A percentile compares a stretch with the other conserved stretches of the same genome.
These are phyloP conservation scores for Bombus turneri DNA, from an alignment of 1,140 invertebrate species.

Conservation along the genomic window DNA sequence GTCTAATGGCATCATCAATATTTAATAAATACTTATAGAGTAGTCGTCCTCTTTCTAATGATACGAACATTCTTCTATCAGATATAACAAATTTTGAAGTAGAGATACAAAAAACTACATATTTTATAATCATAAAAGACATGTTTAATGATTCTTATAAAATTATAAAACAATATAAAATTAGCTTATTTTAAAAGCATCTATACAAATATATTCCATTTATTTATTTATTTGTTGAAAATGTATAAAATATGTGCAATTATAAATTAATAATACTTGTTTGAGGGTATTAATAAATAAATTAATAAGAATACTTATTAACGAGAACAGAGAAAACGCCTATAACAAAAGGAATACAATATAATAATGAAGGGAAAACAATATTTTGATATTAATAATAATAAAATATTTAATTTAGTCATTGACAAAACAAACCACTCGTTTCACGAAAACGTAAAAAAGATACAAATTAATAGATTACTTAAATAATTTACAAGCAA, in stretches of 20 bases:
- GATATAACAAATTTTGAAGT: not conserved
- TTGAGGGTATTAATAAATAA: no score
- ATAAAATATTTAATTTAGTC: not conserved
- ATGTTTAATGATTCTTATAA: conserved; percentile 2
- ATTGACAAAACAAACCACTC: not conserved
- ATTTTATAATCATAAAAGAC: not conserved
- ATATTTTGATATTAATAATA: not conserved
- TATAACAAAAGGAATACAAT: not conserved
- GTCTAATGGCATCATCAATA: not conserved
- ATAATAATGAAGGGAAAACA: not conserved
- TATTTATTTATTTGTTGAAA: not conserved
- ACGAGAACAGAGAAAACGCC: not conserved
- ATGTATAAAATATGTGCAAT: not conserved
- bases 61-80: not conserved
- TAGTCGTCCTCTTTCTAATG: no score
- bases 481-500: not conserved
- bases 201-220: not conserved
- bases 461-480: not conserved
- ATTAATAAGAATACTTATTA: not conserved
- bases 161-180: conserved; percentile 11
- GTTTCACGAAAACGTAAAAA: not conserved
- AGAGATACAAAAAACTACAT: not conserved
- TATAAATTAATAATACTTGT: not conserved
- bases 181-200: not conserved
- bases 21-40: no score